Evolutionary conservation across 2,888 invertebrate genomes (phyloP).

Genomic region (Cylindroiulus punctatus): DNA sequence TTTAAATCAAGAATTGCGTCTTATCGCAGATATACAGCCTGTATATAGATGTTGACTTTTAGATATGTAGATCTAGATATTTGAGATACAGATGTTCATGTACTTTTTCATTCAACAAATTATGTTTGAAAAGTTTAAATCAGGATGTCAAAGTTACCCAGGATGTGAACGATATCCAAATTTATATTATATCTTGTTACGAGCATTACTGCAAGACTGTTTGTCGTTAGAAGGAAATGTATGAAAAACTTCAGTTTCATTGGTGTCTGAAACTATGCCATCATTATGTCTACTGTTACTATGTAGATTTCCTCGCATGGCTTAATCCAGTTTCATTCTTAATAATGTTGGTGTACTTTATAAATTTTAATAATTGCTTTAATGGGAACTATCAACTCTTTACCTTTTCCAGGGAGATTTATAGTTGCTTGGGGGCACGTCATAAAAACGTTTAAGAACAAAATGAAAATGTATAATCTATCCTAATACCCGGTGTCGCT

Average conservation of each 20-base stretch:
- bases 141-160: not conserved
- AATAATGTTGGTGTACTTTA: too few species aligned
- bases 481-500: not conserved
- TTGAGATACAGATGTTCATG: too few species aligned
- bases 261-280: too few species aligned
- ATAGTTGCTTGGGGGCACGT: not conserved
- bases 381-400: not conserved
- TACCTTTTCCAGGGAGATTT: not conserved
- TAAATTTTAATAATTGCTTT: too few species aligned
- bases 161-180: not conserved
- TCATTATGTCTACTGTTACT: too few species aligned
- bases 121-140: not conserved
- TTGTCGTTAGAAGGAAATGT: not conserved
- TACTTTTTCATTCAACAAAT: slow-evolving; percentile 9
- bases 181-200: not conserved
- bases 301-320: too few species aligned
- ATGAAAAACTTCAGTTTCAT: not conserved
- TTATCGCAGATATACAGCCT: too few species aligned
- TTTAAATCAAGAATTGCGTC: too few species aligned
- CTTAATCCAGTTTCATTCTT: too few species aligned
- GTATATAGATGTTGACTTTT: too few species aligned
- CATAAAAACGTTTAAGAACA: not conserved
- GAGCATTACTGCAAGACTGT: not conserved
- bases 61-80: too few species aligned
- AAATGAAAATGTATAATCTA: too few species aligned